Conservation (phyloP, 2,797 vertebrate genomes). For the Rhadinocentrus ornatus region DNA sequence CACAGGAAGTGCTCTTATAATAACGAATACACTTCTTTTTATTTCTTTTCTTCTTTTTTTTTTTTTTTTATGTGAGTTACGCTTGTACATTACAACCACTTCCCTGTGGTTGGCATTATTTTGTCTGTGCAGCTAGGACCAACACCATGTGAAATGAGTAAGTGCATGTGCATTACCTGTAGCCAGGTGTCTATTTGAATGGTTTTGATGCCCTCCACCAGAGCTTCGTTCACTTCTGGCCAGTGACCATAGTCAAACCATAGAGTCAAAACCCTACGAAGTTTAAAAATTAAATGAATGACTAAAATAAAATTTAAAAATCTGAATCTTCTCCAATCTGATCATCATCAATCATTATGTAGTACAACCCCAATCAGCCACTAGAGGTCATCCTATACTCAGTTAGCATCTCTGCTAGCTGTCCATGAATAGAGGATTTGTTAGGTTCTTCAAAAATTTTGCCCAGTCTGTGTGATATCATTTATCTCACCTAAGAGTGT, state of each 20-base stretch:
- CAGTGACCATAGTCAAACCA: conserved; percentile 99
- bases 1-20: background rate
- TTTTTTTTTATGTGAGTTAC: too few species aligned
- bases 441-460: conserved; percentile 2
- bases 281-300: background rate
- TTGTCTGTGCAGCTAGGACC: background rate
- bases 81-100: too few species aligned
- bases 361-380: conserved; percentile 46
- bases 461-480: background rate
- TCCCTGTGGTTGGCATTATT: too few species aligned
- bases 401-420: background rate
- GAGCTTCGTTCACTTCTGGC: conserved; percentile 97
- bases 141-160: background rate
- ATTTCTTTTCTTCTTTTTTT: too few species aligned
- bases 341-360: background rate
- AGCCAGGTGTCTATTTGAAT: conserved; percentile 99
- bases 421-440: background rate
- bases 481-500: conserved; percentile 90
- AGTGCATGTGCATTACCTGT: conserved; percentile 83
- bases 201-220: conserved; percentile 98
- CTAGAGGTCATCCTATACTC: conserved; percentile 70
- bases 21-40: too few species aligned
- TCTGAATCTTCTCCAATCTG: background rate
- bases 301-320: background rate
- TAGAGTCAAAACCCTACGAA: conserved; percentile 92